Percentiles rank a stretch among this genome's conserved stretches.
Evolutionary conservation across 1,140 invertebrate genomes (phyloP).

Genomic region (Tribolium madens): DNA sequence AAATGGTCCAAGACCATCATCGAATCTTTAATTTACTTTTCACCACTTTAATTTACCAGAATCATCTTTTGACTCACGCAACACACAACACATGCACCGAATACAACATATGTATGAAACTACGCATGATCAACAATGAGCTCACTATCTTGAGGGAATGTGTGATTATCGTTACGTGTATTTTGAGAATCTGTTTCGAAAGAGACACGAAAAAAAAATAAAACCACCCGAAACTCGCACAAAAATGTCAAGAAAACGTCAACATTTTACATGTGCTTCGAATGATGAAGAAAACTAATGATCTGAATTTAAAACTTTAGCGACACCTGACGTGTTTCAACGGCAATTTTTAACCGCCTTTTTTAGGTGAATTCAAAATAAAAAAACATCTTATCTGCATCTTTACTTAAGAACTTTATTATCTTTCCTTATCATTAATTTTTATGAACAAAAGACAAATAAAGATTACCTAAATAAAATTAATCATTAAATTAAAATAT

Average conservation of each 20-base stretch:
- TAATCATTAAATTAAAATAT: too few relatives aligned
- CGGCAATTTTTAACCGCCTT: background rate
- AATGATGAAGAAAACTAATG: background rate
- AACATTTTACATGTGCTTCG: conserved; percentile 10
- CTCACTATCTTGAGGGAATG: background rate
- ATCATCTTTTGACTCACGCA: conserved; percentile 57
- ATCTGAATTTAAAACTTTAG: background rate
- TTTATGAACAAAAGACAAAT: too few relatives aligned
- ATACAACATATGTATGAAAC: conserved; percentile 45
- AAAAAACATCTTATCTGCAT: too few relatives aligned
- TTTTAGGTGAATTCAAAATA: background rate
- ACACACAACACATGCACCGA: conserved; percentile 58
- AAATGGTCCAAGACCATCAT: conserved; percentile 76
- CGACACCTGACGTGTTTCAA: background rate
- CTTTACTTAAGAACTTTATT: too few relatives aligned
- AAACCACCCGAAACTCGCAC: background rate
- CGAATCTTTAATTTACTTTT: conserved; percentile 76
- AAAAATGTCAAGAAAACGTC: conserved; percentile 8
- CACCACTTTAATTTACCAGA: conserved; percentile 60
- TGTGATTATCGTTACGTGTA: background rate
- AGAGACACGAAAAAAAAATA: background rate
- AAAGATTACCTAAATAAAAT: too few relatives aligned
- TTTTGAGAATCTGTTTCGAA: background rate
- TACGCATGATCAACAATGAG: conserved; percentile 11
- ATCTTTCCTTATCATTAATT: too few relatives aligned